A percentile compares a stretch with the other conserved stretches of the same genome.
phyloP scores from a whole-genome alignment of 2,113 vertebrate species.

The Xenotilapia leptura region DNA sequence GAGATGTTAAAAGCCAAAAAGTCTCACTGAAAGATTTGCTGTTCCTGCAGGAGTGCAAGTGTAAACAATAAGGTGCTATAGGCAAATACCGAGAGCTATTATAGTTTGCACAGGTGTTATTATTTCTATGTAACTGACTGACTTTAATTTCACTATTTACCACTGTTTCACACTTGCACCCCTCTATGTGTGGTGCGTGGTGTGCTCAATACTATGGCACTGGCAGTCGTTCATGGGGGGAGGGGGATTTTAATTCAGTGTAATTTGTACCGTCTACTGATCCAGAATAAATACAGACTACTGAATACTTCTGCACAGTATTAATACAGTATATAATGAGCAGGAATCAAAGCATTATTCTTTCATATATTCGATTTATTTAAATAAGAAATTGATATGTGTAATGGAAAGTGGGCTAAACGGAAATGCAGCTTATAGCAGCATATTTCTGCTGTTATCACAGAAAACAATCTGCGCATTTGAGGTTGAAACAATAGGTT shows the following conservation, averaged over 20 bases:
- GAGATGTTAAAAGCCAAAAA: slow-evolving; percentile 6
- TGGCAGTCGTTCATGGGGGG: slow-evolving; percentile 18
- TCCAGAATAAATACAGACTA: slow-evolving; percentile 3
- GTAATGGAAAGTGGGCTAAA: not conserved
- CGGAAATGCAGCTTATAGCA: not conserved
- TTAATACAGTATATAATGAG: not conserved
- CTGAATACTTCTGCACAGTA: not conserved
- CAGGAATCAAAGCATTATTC: not conserved
- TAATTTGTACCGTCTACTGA: not conserved
- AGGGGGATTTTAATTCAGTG: slow-evolving; percentile 25
- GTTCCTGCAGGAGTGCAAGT: slow-evolving; percentile 8
- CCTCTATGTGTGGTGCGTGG: not conserved
- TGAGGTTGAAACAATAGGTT: not conserved
- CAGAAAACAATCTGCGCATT: not conserved
- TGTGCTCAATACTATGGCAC: not conserved
- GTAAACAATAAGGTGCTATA: slow-evolving; percentile 16
- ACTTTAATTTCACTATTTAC: not conserved
- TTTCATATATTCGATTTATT: not conserved
- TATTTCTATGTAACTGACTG: not conserved
- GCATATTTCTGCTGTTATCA: not conserved
- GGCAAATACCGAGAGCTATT: not conserved
- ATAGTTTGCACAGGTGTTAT: not conserved
- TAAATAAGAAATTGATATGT: not conserved
- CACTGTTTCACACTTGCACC: not conserved
- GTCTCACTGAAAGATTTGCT: slow-evolving; percentile 18